Conservation (phyloP, 1,140 invertebrate species). For the Thalassaphorura encarpata region DNA sequence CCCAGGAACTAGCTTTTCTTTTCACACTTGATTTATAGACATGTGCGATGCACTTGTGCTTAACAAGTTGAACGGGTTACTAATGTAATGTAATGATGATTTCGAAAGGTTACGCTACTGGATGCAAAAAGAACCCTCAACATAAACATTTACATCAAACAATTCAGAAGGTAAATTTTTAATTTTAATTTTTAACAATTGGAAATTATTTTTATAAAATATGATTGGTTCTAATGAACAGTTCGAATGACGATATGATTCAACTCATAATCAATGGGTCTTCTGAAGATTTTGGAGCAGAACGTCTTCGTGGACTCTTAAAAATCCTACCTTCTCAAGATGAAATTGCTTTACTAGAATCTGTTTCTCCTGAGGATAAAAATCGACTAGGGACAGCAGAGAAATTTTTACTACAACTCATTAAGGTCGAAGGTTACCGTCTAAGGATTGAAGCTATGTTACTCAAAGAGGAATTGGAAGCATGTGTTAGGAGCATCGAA, state of each 20-base stretch:
- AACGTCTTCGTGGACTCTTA: constrained; percentile 78
- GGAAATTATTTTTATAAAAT: not conserved
- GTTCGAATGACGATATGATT: constrained; percentile 84
- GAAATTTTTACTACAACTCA: constrained; percentile 78
- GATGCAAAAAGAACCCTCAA: constrained; percentile 93
- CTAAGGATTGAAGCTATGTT: constrained; percentile 89
- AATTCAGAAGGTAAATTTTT: constrained; percentile 74
- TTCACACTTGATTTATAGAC: too few species aligned
- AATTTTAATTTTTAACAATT: not conserved
- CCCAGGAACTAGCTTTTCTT: too few species aligned
- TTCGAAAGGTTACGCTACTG: constrained; percentile 66
- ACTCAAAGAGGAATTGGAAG: constrained; percentile 90
- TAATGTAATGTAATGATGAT: too few species aligned
- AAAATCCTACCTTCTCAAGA: constrained; percentile 89
- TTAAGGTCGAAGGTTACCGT: constrained; percentile 85
- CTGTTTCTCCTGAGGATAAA: constrained; percentile 65
- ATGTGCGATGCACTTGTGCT: too few species aligned
- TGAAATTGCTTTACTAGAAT: constrained; percentile 80
- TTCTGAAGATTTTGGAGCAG: constrained; percentile 81
- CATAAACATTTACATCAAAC: constrained; percentile 97
- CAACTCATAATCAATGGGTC: constrained; percentile 71
- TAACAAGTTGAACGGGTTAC: too few species aligned
- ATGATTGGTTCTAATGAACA: constrained; percentile 38
- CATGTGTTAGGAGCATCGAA: constrained; percentile 81
- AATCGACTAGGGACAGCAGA: constrained; percentile 78